These are phyloP conservation scores for Nipponacmea schrenckii DNA, from an alignment of 2,888 invertebrate genomes.

Conservation along the genomic window DNA sequence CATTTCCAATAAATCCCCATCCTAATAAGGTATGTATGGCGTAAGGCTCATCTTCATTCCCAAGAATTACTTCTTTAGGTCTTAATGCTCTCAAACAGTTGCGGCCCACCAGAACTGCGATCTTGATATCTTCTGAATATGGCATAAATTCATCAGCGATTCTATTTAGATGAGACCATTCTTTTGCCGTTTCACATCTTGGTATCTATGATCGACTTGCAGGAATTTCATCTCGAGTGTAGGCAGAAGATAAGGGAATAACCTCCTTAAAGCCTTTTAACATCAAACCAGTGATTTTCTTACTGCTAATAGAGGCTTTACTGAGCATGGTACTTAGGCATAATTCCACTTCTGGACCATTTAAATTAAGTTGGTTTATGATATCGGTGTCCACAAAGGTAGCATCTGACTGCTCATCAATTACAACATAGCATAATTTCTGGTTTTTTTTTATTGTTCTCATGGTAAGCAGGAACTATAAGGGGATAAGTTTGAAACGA, in stretches of 20 bases:
- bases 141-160: background rate
- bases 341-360: no score
- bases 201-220: background rate
- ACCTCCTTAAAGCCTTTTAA: background rate
- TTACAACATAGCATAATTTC: no score
- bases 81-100: background rate
- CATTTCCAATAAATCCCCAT: background rate
- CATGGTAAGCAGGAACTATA: no score
- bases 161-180: background rate
- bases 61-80: background rate
- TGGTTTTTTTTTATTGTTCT: no score
- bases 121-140: background rate
- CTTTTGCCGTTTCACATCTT: background rate
- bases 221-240: background rate
- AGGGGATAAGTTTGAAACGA: no score
- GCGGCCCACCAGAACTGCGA: background rate
- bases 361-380: no score
- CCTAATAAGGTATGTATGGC: background rate
- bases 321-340: background rate
- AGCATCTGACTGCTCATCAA: background rate
- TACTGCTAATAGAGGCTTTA: background rate
- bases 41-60: no score
- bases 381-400: no score
- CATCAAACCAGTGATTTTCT: background rate
- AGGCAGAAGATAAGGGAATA: background rate